phyloP scores from a whole-genome alignment of 2,888 invertebrate species.

The Acrobasis suavella region DNA sequence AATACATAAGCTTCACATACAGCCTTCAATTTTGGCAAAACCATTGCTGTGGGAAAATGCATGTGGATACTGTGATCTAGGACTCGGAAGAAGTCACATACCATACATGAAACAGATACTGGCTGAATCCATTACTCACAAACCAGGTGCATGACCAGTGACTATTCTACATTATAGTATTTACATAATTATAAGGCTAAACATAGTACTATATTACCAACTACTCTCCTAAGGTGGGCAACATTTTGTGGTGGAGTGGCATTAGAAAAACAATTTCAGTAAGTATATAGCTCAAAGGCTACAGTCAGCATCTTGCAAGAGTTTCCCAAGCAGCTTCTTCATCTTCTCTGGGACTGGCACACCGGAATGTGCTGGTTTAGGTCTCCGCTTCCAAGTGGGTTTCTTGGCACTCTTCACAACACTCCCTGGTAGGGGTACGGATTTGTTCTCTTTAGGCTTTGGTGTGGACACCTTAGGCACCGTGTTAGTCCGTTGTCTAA shows the following conservation, averaged over 20 bases:
- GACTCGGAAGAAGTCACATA: too few relatives aligned
- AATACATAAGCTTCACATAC: too few relatives aligned
- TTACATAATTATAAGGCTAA: too few relatives aligned
- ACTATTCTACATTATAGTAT: too few relatives aligned
- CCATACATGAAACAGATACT: too few relatives aligned
- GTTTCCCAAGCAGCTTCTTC: slow-evolving; percentile 55
- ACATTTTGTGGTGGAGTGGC: background rate
- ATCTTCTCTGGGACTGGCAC: slow-evolving; percentile 73
- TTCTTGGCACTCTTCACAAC: slow-evolving; percentile 62
- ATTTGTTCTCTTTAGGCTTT: slow-evolving; percentile 57
- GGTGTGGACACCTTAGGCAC: slow-evolving; percentile 57
- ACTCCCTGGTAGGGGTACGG: slow-evolving; percentile 45
- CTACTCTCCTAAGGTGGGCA: too few relatives aligned
- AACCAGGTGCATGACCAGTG: too few relatives aligned
- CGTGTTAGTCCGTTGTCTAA: slow-evolving; percentile 50
- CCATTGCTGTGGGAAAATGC: too few relatives aligned
- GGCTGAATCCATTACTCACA: too few relatives aligned
- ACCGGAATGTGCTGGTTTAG: slow-evolving; percentile 70
- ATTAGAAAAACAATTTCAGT: background rate
- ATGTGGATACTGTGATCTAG: too few relatives aligned
- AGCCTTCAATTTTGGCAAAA: too few relatives aligned
- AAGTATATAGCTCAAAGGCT: slow-evolving; percentile 34
- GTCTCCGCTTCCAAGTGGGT: slow-evolving; percentile 56
- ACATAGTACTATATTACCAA: too few relatives aligned
- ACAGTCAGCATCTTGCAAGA: slow-evolving; percentile 48